Evolutionary conservation across 2,797 vertebrate genomes (phyloP), one percentile per base, ranked within the genome.

Genomic region (Nyctalus aviator): DNA sequence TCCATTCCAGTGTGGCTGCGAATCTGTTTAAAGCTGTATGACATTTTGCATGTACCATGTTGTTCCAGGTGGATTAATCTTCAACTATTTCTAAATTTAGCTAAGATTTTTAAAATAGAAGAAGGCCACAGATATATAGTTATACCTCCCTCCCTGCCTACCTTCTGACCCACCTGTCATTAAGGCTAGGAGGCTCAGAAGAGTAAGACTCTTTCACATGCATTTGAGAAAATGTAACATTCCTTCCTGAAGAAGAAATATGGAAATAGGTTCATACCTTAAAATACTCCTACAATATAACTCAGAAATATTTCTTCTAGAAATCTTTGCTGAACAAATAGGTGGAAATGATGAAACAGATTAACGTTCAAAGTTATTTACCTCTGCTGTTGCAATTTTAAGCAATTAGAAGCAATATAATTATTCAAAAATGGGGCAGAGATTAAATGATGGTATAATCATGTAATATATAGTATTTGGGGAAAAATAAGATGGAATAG

Each of bases 391-490:
- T 85, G 18, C 18, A 32, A 81, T 88, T 85, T 77, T 82, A 78
- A 93, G 86, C 72, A 81, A 71, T 87, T 72, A 88, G 79, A 89
- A n/a, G n/a, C 20, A 84, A 50, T 32, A 6, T 69, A 85, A 59
- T 78, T 55, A 71, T 66, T 73, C 10, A 90, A 90, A 76, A 20
- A 30, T 48, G 21, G n/a, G 9, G 1, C 6, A 85, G 46, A 87
- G 11, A 8, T 27, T 88, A 94, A 85, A 90, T 89, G 15, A 72
- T 64, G 12, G n/a, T 68, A 48, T 62, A 37, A 69, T 85, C 17
- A 44, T 46, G 3, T 82, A 57, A 79, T 81, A 87, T 35, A 2
- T 30, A 81, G 48, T 89, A 77, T 87, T 93, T n/a, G 4, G 14
- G 50, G 50, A 59, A 72, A 71, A 91, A 91, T 76, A 75, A 84